phyloP scores from a whole-genome alignment of 2,113 vertebrate genomes.

The Apteryx owenii region DNA sequence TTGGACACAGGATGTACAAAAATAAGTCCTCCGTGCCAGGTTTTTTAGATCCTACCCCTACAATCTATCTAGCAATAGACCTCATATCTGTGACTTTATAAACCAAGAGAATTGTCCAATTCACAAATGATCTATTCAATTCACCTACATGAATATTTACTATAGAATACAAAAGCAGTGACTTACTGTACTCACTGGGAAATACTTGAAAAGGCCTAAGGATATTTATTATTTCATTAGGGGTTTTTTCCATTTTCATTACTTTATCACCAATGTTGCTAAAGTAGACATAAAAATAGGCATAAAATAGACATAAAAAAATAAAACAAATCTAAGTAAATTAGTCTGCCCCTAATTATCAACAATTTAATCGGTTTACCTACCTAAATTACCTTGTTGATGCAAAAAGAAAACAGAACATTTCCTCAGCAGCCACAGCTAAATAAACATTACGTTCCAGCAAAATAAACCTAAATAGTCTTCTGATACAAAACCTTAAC shows the following conservation, averaged over 20 bases:
- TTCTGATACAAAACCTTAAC: not conserved
- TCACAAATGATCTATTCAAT: not conserved
- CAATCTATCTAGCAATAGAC: not conserved
- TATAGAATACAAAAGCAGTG: not conserved
- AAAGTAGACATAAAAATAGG: not conserved
- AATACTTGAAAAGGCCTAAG: not conserved
- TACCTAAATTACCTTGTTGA: not conserved
- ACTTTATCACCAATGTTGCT: not conserved
- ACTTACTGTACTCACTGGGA: not conserved
- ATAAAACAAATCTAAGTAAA: not conserved
- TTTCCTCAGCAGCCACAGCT: not conserved
- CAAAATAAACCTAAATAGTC: not conserved
- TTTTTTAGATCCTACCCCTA: not conserved
- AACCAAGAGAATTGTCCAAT: not conserved
- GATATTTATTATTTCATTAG: not conserved
- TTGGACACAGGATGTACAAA: not conserved
- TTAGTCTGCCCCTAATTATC: not conserved
- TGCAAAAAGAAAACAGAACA: not conserved
- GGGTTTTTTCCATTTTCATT: not conserved
- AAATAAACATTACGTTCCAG: not conserved
- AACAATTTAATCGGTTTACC: not conserved
- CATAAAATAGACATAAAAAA: not conserved
- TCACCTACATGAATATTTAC: not conserved
- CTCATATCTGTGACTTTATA: not conserved
- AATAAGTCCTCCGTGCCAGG: accelerated